A percentile compares a stretch with the other conserved stretches of the same genome.
These are phyloP conservation scores for Anagrus nilaparvatae DNA, from an alignment of 1,140 invertebrate species.

Conservation along the genomic window DNA sequence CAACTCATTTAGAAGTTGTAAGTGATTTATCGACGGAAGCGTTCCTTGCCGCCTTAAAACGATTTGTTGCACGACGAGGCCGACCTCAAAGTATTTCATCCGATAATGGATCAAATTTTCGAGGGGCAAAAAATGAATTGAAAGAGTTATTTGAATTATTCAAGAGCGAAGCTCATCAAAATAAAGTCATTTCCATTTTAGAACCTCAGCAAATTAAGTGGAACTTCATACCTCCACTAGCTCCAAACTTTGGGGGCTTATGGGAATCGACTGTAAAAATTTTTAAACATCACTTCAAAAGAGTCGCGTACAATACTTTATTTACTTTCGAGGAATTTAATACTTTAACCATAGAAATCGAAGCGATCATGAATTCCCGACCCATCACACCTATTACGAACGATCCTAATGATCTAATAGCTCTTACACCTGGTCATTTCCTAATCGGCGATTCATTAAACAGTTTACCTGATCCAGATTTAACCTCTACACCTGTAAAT, in stretches of 20 bases:
- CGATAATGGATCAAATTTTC: conserved; percentile 18
- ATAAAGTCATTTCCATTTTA: neutral
- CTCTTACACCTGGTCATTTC: conserved; percentile 7
- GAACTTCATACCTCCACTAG: conserved; percentile 26
- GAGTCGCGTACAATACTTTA: conserved; percentile 3
- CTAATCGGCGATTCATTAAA: conserved; percentile 11
- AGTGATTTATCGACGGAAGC: conserved; percentile 19
- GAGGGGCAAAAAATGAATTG: conserved; percentile 16
- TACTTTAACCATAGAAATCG: conserved; percentile 15
- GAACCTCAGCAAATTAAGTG: conserved; percentile 14
- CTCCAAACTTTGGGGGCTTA: conserved; percentile 27
- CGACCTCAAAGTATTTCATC: conserved; percentile 10
- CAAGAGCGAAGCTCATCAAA: no score
- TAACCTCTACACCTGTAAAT: conserved; percentile 6
- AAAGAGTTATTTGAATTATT: conserved; percentile 9
- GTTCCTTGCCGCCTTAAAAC: conserved; percentile 21
- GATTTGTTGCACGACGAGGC: conserved; percentile 21
- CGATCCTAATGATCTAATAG: conserved; percentile 13
- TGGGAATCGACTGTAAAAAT: conserved; percentile 26
- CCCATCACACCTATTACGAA: conserved; percentile 18
- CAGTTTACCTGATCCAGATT: conserved; percentile 2
- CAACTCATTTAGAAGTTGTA: conserved; percentile 26
- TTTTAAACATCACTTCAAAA: conserved; percentile 18
- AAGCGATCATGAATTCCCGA: conserved; percentile 20
- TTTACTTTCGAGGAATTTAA: conserved; percentile 17